Evolutionary conservation across 2,113 vertebrate genomes (phyloP).

Genomic region (Ivindomyrus marchei): DNA sequence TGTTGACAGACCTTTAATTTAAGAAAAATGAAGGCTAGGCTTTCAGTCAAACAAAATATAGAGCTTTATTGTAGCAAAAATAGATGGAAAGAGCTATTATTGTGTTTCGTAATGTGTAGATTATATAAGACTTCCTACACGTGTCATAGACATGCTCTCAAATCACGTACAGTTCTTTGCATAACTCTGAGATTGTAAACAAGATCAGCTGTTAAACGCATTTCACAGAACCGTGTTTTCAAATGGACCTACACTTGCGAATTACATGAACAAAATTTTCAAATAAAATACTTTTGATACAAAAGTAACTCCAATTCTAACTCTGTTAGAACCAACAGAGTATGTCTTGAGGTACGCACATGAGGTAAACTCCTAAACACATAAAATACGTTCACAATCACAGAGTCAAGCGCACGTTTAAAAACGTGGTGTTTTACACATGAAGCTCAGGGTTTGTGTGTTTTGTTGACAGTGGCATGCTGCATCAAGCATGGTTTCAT

Average conservation of each 20-base stretch:
- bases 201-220: neutral
- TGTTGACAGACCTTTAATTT: neutral
- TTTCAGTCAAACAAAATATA: neutral
- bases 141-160: neutral
- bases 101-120: neutral
- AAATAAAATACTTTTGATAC: slow-evolving; percentile 3
- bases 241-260: neutral
- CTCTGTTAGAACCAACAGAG: neutral
- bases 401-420: neutral
- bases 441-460: neutral
- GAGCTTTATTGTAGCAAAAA: neutral
- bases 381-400: neutral
- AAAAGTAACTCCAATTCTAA: slow-evolving; percentile 6
- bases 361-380: neutral
- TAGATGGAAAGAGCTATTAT: neutral
- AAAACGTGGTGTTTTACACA: neutral
- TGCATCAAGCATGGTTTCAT: neutral
- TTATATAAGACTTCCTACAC: neutral
- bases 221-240: neutral
- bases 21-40: neutral
- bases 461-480: neutral
- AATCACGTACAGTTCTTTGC: neutral
- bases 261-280: neutral
- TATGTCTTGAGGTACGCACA: neutral
- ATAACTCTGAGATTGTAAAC: neutral